Base-by-base conservation (phyloP, 2,888 invertebrate genomes). In the Trissolcus brochymenae region DNA sequence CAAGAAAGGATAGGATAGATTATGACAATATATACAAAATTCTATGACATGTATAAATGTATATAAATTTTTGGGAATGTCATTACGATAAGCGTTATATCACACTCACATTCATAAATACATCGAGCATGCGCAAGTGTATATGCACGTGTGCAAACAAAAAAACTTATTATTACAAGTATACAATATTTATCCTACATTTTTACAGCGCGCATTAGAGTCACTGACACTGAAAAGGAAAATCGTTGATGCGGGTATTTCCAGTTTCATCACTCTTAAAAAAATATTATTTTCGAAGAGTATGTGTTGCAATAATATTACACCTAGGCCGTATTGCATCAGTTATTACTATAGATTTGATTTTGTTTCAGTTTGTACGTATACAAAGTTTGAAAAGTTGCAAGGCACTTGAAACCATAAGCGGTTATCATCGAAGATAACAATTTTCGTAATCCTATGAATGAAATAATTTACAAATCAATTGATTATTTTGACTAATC, bases 61-160 rank as follows among this genome's bases (percentile, higher is more conserved):
- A 59, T 60, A 50, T 17, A 60, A 73, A 40, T 61, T 66, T 66
- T 73, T 66, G 21, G 61, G 40, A 73, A 65, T 66, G 72, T 73
- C 55, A 61, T 66, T 56, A 55, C 43, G 13, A 9, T 61, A 66
- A 60, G 55, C 35, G 21, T 50, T 50, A 49, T 9, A 60, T 66
- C 56, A 73, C 50, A 55, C 66, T 73, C 61, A 29, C 73, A 72
- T 65, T 54, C 55, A 73, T 73, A 60, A 73, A 73, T 73, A 73
- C 55, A 66, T 73, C 41, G 17, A 17, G 14, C 60, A 60, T 55
- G 13, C 61, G 41, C 60, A 66, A 59, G 43, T 66, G 55, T 66
- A 55, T 64, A 43, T 60, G 25, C 49, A 59, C 49, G 60, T 57
- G 14, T 64, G 40, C 55, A 54, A 50, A 56, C 16, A 55, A 46